phyloP scores from a whole-genome alignment of 2,797 vertebrate species.

The Molothrus ater region DNA sequence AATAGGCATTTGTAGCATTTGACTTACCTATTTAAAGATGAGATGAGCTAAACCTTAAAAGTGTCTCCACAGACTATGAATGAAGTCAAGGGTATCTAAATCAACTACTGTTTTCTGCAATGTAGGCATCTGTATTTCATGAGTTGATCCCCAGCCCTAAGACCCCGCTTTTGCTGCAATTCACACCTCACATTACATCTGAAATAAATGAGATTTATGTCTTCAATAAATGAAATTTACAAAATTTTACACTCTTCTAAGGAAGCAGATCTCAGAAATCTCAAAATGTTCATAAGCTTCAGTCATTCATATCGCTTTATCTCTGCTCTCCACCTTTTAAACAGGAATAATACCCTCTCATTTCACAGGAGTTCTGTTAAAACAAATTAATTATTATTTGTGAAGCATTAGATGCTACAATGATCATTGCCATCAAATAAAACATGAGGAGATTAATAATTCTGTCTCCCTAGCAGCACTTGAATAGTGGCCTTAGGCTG shows the following conservation, averaged over 20 bases:
- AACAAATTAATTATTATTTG: slow-evolving; percentile 6
- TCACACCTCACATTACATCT: neutral
- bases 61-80: neutral
- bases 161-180: neutral
- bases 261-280: neutral
- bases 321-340: neutral
- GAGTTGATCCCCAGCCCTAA: neutral
- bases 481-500: neutral
- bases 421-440: neutral
- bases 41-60: neutral
- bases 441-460: neutral
- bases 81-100: neutral
- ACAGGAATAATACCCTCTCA: neutral
- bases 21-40: neutral
- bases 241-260: neutral
- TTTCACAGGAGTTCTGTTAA: neutral
- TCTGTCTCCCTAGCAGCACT: neutral
- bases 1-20: neutral
- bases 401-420: neutral
- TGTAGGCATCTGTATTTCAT: neutral
- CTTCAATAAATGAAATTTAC: neutral
- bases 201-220: neutral
- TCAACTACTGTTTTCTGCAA: neutral
- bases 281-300: neutral
- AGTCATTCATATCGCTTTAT: neutral